These are phyloP conservation scores for Gnatocerus cornutus DNA, from an alignment of 2,888 invertebrate species.

Conservation along the genomic window DNA sequence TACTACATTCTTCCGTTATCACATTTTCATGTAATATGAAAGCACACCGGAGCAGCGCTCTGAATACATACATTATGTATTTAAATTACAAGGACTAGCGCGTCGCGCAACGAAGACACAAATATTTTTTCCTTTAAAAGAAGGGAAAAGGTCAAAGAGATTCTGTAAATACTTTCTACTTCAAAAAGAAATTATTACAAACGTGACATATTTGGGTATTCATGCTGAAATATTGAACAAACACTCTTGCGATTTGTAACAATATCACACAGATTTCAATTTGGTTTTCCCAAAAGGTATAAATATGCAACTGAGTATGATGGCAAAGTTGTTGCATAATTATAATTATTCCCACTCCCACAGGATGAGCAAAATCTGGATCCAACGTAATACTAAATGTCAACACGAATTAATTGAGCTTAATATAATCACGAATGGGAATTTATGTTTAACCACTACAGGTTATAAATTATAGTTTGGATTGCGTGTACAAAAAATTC, in stretches of 20 bases:
- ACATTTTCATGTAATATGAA: constrained; percentile 18
- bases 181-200: neutral
- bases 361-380: neutral
- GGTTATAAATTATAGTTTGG: neutral
- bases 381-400: neutral
- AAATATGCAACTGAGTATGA: neutral
- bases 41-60: constrained; percentile 1
- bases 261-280: neutral
- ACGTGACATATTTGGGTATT: too few relatives aligned
- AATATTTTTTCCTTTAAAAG: neutral
- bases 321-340: neutral
- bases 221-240: too few relatives aligned
- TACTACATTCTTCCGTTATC: neutral
- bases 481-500: too few relatives aligned
- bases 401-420: neutral
- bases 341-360: neutral
- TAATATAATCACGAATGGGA: neutral
- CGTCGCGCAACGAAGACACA: neutral
- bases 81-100: constrained; percentile 20
- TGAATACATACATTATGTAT: constrained; percentile 20
- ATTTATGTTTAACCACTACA: neutral
- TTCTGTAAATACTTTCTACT: constrained; percentile 6
- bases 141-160: constrained; percentile 3
- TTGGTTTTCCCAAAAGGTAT: neutral
- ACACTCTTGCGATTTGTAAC: neutral